Base-by-base conservation (phyloP, 2,113 vertebrate species). In the Tachuris rubrigastra region DNA sequence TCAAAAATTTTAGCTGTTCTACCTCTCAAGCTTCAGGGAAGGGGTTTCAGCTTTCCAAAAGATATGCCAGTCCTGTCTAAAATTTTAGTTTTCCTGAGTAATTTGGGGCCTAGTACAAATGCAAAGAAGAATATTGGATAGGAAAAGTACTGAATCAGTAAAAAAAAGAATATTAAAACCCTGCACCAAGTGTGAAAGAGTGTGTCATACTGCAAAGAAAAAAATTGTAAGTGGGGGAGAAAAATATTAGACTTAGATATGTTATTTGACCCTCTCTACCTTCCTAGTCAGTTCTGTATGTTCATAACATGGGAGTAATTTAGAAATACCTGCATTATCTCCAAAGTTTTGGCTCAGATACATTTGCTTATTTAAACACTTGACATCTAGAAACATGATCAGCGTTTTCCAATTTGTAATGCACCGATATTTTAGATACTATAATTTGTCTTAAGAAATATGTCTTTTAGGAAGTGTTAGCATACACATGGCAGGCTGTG, bases 401-500 rank as follows among this genome's bases (percentile, higher is more conserved):
- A 25, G 5, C 2, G 22, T 85, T 85, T 89, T 77, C 17, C 33
- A 44, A 20, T 53, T 73, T 75, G 20, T 82, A 16, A n/a, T 73
- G 8, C 0, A 0, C 9, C 42, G 27, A 27, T 85, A 49, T 75
- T 65, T 95, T 27, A 41, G 16, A 42, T 35, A 59, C 3, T 8
- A 81, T 28, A 31, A 6, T 37, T 88, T 71, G 9, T 69, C 41
- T 63, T 58, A 52, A 85, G 18, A 93, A 74, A 67, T 71, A 56
- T 8, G 7, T 6, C 42, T 72, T 91, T 79, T 19, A 72, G 28
- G 47, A 12, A 91, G 3, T 35, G 46, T 53, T 31, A 83, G n/a
- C 9, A 41, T 31, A 71, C 13, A 49, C 44, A 24, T 37, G 31
- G 10, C 49, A 77, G 58, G 14, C 28, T 65, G 58, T 5, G 8